Percentiles rank a stretch among this genome's conserved stretches.
Conservation (phyloP, 2,888 invertebrate species). For the Platerodrilus igneus region DNA sequence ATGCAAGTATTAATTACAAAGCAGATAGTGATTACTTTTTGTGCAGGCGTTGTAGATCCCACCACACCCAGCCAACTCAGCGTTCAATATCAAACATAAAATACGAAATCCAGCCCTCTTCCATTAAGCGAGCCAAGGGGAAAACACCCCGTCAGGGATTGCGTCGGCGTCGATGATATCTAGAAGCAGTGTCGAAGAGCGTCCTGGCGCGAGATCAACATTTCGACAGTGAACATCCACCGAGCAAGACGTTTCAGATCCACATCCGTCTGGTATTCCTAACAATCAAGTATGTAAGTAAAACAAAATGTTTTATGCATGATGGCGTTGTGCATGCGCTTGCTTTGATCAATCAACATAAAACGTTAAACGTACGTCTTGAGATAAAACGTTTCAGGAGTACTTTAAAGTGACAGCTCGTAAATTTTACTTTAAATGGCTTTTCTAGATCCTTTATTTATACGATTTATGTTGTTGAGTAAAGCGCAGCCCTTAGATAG, state of each 20-base stretch:
- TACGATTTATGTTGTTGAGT: constrained; percentile 16
- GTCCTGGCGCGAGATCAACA: constrained; percentile 43
- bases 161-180: constrained; percentile 48
- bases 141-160: constrained; percentile 44
- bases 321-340: too few species aligned
- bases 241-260: constrained; percentile 37
- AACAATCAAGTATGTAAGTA: too few species aligned
- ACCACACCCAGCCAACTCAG: constrained; percentile 52
- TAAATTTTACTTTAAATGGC: constrained; percentile 23
- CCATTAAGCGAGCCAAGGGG: constrained; percentile 44
- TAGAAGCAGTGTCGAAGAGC: constrained; percentile 37
- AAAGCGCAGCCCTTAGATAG: constrained; percentile 16
- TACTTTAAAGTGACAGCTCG: constrained; percentile 24
- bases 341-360: constrained; percentile 19
- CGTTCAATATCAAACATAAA: constrained; percentile 56
- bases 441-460: constrained; percentile 18
- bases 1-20: constrained; percentile 9
- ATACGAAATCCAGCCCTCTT: constrained; percentile 49
- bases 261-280: too few species aligned
- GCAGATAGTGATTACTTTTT: constrained; percentile 47
- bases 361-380: constrained; percentile 16
- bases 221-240: constrained; percentile 39
- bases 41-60: constrained; percentile 50
- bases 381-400: constrained; percentile 19
- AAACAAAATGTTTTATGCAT: too few species aligned